Evolutionary conservation across 2,797 vertebrate species (phyloP), one percentile per base, ranked within the genome.

Genomic region (Monodelphis domestica): DNA sequence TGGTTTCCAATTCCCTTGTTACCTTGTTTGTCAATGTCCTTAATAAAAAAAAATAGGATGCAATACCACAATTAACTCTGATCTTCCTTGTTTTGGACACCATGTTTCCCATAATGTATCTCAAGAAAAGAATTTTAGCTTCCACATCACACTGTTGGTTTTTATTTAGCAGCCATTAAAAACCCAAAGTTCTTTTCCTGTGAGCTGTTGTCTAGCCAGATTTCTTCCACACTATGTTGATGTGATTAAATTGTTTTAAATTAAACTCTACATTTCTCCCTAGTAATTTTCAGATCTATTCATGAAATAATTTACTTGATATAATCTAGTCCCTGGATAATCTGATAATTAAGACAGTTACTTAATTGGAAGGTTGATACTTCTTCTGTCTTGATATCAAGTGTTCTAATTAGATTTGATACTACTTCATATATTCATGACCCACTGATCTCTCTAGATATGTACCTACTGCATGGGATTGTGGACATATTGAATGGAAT

Each of bases 301-400:
- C 50, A 51, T 17, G 87, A 90, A 94, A 91, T 53, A 14, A 56
- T 3, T 51, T 55, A 21, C 89, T 59, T 93, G 33, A 54, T 57
- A 93, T 51, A 90, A 29, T 29, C 53, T 55, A 89, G 57, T 94
- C 88, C 88, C 53, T 55, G 24, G 91, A 87, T 55, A 95, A 94
- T 45, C 33, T 94, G 93, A 54, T 95, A 78, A 93, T 96, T 95
- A 94, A 93, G 92, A 84, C 50, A 56, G 91, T 89, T 89, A 38
- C 57, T 95, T 91, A 93, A 63, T 95, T 91, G 59, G 51, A 55
- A 78, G 63, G 87, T 78, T 88, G 89, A 87, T 55, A 53, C 50
- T 30, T 91, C 12, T 2, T 95, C 55, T 59, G n/a, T 45, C 50
- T 50, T 0, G 0, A 93, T 45, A 10, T 51, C 33, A 89, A 87